These are phyloP conservation scores for Fringilla coelebs DNA, from an alignment of 2,797 vertebrate genomes.

Conservation along the genomic window DNA sequence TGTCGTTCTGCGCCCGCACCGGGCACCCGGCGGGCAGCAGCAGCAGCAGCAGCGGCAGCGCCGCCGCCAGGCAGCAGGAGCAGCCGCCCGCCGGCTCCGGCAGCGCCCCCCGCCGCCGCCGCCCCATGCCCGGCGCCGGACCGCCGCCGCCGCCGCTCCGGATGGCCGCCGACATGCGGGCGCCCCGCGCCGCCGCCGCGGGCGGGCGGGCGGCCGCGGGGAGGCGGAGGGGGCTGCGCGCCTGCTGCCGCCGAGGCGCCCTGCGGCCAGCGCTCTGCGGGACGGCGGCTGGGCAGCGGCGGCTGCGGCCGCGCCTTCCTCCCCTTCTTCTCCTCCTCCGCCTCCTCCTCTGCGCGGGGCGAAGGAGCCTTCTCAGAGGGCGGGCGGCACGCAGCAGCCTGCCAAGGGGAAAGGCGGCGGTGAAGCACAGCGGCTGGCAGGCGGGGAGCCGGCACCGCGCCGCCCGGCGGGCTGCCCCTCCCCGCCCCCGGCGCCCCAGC, in stretches of 20 bases:
- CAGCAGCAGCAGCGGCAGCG: conserved; percentile 84
- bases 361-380: conserved; percentile 52
- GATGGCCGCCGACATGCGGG: background rate
- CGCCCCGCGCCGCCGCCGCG: background rate
- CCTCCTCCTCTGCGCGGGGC: background rate
- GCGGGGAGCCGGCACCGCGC: background rate
- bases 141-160: background rate
- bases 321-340: background rate
- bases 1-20: conserved; percentile 91
- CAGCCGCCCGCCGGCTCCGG: conserved; percentile 21
- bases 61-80: conserved; percentile 75
- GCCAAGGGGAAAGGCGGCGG: conserved; percentile 41
- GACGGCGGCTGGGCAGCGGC: background rate
- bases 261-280: conserved; percentile 21
- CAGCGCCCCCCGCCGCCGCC: conserved; percentile 67
- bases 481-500: background rate
- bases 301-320: conserved; percentile 21
- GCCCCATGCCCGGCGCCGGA: conserved; percentile 53
- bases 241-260: background rate
- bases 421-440: background rate
- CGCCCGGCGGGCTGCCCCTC: background rate
- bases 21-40: conserved; percentile 69
- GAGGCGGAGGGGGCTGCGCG: background rate
- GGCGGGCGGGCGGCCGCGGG: background rate
- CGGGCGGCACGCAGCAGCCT: conserved; percentile 52